Evolutionary conservation across 2,888 invertebrate species (phyloP).

Genomic region (Rhagonycha fulva): DNA sequence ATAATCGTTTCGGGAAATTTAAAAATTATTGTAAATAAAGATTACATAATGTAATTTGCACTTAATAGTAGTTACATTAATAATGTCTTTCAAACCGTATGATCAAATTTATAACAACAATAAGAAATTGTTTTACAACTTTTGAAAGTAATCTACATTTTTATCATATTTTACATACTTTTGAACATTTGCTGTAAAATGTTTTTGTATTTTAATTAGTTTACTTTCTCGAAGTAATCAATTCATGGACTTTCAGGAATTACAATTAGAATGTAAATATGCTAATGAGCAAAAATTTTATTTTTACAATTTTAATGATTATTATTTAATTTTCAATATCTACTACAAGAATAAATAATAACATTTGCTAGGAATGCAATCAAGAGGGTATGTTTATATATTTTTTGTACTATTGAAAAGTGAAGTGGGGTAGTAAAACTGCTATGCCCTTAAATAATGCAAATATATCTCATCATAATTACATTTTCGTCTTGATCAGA

Average conservation of each 20-base stretch:
- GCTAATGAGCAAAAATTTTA: not conserved
- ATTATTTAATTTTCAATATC: not conserved
- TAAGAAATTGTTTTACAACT: not conserved
- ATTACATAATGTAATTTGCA: not conserved
- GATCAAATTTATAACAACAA: not conserved
- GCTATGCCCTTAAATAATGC: not conserved
- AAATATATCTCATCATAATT: not conserved
- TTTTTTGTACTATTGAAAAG: too few relatives aligned
- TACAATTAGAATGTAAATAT: not conserved
- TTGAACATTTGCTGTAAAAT: not conserved
- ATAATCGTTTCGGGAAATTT: not conserved
- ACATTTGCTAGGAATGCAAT: not conserved
- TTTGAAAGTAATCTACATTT: not conserved
- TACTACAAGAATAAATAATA: not conserved
- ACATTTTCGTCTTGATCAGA: not conserved
- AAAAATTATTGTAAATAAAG: not conserved
- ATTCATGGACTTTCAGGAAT: not conserved
- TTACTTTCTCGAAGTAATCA: not conserved
- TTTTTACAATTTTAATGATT: not conserved
- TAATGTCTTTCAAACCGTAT: not conserved
- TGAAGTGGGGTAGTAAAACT: not conserved
- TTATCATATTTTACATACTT: not conserved
- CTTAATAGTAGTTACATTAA: not conserved
- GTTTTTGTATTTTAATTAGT: not conserved
- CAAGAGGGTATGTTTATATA: too few relatives aligned